Percentiles rank a stretch among this genome's conserved stretches.
phyloP scores from a whole-genome alignment of 2,888 invertebrate genomes.

The Dyspetes luteomarginatus region DNA sequence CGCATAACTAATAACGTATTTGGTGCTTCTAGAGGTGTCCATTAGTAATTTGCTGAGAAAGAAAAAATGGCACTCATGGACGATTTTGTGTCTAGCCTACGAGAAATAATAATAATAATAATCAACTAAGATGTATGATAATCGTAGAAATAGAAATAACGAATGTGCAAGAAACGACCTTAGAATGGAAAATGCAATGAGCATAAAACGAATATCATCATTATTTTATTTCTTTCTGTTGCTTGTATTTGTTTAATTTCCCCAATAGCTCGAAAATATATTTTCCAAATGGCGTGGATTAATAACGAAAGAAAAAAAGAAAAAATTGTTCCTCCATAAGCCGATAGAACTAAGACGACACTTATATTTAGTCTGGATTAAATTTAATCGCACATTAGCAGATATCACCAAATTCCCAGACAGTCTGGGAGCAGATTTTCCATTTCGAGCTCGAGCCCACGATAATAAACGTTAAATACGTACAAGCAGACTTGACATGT shows the following conservation, averaged over 20 bases:
- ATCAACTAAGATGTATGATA: background rate
- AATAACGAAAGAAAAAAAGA: background rate
- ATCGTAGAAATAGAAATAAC: background rate
- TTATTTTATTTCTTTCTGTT: background rate
- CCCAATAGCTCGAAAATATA: background rate
- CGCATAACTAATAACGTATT: background rate
- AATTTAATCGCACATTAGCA: constrained; percentile 11
- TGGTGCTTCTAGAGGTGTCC: constrained; percentile 21
- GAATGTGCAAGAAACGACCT: background rate
- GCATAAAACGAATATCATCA: background rate
- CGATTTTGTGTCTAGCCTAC: constrained; percentile 28
- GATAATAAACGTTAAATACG: constrained; percentile 33
- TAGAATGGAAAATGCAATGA: background rate
- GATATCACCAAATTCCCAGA: background rate
- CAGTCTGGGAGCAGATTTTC: background rate
- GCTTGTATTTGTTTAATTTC: background rate
- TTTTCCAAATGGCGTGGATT: background rate
- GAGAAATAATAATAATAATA: constrained; percentile 16
- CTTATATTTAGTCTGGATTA: background rate
- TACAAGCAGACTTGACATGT: background rate
- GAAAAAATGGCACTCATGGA: background rate
- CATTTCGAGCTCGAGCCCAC: background rate
- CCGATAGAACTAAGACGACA: background rate
- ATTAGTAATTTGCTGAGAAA: constrained; percentile 1
- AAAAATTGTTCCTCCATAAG: background rate